Evolutionary conservation across 2,113 vertebrate genomes (phyloP).

Genomic region (Willisornis vidua): DNA sequence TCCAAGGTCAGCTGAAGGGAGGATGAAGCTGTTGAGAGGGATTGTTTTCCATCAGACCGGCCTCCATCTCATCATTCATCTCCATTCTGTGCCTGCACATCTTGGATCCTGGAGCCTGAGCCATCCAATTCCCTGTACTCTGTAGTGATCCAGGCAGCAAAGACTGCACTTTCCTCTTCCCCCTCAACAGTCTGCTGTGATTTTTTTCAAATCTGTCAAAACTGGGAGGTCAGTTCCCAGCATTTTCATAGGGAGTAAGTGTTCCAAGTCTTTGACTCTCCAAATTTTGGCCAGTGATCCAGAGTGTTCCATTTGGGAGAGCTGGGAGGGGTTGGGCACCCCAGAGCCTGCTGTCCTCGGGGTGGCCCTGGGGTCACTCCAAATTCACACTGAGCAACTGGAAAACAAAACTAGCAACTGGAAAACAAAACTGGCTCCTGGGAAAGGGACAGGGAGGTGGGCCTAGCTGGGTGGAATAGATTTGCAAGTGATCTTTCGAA

Average conservation of each 20-base stretch:
- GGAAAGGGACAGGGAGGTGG: neutral
- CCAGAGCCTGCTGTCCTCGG: neutral
- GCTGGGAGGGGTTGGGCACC: neutral
- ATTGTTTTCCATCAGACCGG: neutral
- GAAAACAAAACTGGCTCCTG: neutral
- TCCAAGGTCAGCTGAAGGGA: neutral
- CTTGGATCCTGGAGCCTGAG: neutral
- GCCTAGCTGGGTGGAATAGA: neutral
- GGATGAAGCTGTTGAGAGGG: neutral
- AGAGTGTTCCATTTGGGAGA: neutral
- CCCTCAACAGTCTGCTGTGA: neutral
- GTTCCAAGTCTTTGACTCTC: neutral
- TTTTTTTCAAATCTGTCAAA: neutral
- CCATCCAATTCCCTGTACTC: neutral
- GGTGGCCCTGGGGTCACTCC: neutral
- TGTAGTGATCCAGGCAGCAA: neutral
- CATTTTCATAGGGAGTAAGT: neutral
- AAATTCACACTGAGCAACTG: neutral
- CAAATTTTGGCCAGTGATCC: neutral
- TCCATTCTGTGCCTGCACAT: neutral
- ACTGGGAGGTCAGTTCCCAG: neutral
- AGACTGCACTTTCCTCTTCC: neutral
- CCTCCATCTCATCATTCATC: neutral
- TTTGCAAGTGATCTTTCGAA: constrained; percentile 46
- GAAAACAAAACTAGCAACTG: neutral